A percentile compares a stretch with the other conserved stretches of the same genome.
These are phyloP conservation scores for Lasioglossum oenotherae DNA, from an alignment of 2,888 invertebrate species.

Conservation along the genomic window DNA sequence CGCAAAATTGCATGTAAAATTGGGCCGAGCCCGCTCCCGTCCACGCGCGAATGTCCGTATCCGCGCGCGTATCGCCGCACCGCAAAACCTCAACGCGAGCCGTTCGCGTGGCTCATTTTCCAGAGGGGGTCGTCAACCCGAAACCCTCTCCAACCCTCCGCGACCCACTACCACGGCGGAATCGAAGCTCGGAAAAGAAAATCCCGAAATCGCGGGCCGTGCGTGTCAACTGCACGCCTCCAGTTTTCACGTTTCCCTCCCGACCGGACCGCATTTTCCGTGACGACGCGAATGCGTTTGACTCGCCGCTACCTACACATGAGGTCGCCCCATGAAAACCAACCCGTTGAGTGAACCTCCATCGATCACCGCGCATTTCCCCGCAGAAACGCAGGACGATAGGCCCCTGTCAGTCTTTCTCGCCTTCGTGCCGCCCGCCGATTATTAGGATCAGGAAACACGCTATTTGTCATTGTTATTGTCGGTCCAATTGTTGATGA, in stretches of 20 bases:
- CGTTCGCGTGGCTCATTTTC: constrained; percentile 68
- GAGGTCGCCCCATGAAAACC: background rate
- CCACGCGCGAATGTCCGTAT: constrained; percentile 28
- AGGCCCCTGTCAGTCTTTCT: background rate
- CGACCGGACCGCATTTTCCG: constrained; percentile 49
- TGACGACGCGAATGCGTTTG: constrained; percentile 55
- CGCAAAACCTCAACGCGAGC: constrained; percentile 71
- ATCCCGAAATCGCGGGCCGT: constrained; percentile 59
- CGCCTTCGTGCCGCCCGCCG: no score
- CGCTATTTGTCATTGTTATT: no score
- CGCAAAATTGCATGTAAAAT: constrained; percentile 75
- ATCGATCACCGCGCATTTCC: background rate
- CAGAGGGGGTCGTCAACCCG: constrained; percentile 17
- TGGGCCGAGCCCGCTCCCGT: constrained; percentile 58
- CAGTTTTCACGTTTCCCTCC: constrained; percentile 38
- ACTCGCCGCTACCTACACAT: constrained; percentile 39
- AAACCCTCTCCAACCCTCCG: background rate
- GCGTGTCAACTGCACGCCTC: constrained; percentile 65
- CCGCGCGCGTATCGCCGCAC: constrained; percentile 61
- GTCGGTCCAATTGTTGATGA: no score
- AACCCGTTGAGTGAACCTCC: background rate
- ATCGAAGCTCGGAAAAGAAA: constrained; percentile 67
- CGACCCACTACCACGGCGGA: constrained; percentile 18
- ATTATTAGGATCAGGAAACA: no score
- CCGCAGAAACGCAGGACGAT: background rate